phyloP scores from a whole-genome alignment of 2,797 vertebrate species.

The Tangara arthus region DNA sequence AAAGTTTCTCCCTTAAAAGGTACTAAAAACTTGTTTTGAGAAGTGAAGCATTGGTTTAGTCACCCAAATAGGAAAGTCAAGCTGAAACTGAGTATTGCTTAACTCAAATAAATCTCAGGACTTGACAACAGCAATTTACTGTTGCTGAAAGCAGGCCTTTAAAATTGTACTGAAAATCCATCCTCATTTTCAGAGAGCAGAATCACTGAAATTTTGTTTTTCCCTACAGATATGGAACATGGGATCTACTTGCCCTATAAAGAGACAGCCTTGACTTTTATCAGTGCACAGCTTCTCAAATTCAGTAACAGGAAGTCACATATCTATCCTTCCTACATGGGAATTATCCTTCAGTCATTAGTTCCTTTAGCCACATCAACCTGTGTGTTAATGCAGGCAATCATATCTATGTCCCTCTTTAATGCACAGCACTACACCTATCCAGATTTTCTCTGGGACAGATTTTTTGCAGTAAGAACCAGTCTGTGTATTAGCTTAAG shows the following conservation, averaged over 20 bases:
- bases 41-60: conserved; percentile 17
- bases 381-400: neutral
- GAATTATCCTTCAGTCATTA: neutral
- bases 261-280: neutral
- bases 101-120: conserved; percentile 7
- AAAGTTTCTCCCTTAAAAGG: conserved; percentile 49
- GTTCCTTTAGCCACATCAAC: neutral
- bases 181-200: neutral
- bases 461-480: neutral
- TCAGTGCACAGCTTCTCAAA: neutral
- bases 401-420: neutral
- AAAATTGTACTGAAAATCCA: neutral
- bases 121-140: neutral
- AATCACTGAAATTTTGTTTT: neutral
- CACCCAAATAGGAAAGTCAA: neutral
- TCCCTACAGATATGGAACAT: neutral
- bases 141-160: neutral
- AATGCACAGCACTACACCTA: neutral
- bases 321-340: neutral
- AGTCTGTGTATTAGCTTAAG: neutral
- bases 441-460: neutral
- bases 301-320: neutral
- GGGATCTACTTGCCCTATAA: neutral
- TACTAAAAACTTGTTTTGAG: conserved; percentile 12
- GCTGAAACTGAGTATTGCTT: conserved; percentile 5